Evolutionary conservation across 2,113 vertebrate species (phyloP).

Genomic region (Thunnus maccoyii): DNA sequence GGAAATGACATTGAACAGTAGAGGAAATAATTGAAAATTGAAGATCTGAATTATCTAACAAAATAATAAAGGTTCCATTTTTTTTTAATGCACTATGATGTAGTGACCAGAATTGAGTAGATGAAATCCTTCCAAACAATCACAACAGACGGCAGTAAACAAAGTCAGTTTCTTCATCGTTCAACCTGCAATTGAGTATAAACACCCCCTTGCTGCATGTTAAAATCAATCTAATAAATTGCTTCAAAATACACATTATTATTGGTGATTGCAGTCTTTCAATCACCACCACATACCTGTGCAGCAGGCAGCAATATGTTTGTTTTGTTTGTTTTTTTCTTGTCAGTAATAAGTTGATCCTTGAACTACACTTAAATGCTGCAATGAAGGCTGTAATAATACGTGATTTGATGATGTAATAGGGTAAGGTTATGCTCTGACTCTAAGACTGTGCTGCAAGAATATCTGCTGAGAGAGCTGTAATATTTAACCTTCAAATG

Average conservation of each 20-base stretch:
- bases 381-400: conserved; percentile 32
- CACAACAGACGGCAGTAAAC: background rate
- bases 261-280: conserved; percentile 22
- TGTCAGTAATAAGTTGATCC: conserved; percentile 13
- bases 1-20: too few species aligned
- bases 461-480: background rate
- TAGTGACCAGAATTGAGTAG: background rate
- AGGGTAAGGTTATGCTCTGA: conserved; percentile 13
- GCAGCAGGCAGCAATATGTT: background rate
- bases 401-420: conserved; percentile 11
- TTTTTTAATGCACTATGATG: background rate
- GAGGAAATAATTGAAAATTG: too few species aligned
- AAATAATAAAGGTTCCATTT: too few species aligned
- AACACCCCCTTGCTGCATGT: conserved; percentile 6
- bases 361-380: conserved; percentile 18
- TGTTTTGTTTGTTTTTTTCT: background rate
- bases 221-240: conserved; percentile 27
- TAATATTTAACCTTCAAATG: background rate
- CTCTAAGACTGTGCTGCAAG: background rate
- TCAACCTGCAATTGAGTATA: conserved; percentile 3
- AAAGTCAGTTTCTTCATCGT: conserved; percentile 12
- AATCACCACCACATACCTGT: conserved; percentile 10
- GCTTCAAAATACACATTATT: conserved; percentile 36
- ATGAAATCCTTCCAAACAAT: background rate
- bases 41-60: too few species aligned